Conservation (phyloP, 1,140 invertebrate species). For the Drosophila parvula region DNA sequence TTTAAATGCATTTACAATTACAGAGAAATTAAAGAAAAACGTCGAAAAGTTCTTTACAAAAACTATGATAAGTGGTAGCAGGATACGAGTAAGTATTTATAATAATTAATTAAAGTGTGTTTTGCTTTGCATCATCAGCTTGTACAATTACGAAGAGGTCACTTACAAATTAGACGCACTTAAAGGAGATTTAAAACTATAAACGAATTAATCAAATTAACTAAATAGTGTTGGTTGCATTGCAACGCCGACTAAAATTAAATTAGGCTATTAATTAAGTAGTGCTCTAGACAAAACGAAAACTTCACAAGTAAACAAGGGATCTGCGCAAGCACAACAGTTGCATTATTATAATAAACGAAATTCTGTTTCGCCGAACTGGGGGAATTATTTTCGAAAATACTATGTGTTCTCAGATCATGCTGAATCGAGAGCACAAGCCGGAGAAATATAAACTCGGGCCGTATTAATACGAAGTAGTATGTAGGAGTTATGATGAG, state of each 20-base stretch:
- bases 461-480: slow-evolving; percentile 25
- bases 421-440: slow-evolving; percentile 59
- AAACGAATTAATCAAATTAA: slow-evolving; percentile 15
- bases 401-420: neutral
- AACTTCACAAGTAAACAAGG: slow-evolving; percentile 39
- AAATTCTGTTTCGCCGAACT: slow-evolving; percentile 24
- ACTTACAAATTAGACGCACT: slow-evolving; percentile 37
- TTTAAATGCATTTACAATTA: slow-evolving; percentile 75
- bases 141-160: slow-evolving; percentile 43
- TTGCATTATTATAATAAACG: slow-evolving; percentile 25
- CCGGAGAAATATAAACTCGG: slow-evolving; percentile 19
- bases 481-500: slow-evolving; percentile 33
- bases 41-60: slow-evolving; percentile 57
- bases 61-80: slow-evolving; percentile 11
- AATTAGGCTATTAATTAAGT: slow-evolving; percentile 36
- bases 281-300: slow-evolving; percentile 25
- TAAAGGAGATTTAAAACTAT: slow-evolving; percentile 33
- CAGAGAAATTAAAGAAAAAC: slow-evolving; percentile 44
- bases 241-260: slow-evolving; percentile 49
- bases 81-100: slow-evolving; percentile 11
- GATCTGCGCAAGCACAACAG: slow-evolving; percentile 58
- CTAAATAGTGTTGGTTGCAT: slow-evolving; percentile 46
- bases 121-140: slow-evolving; percentile 47
- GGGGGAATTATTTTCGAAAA: slow-evolving; percentile 8
- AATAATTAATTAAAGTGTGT: slow-evolving; percentile 25